Base-by-base conservation (phyloP, 2,888 invertebrate species). In the Tetramorium bicarinatum region DNA sequence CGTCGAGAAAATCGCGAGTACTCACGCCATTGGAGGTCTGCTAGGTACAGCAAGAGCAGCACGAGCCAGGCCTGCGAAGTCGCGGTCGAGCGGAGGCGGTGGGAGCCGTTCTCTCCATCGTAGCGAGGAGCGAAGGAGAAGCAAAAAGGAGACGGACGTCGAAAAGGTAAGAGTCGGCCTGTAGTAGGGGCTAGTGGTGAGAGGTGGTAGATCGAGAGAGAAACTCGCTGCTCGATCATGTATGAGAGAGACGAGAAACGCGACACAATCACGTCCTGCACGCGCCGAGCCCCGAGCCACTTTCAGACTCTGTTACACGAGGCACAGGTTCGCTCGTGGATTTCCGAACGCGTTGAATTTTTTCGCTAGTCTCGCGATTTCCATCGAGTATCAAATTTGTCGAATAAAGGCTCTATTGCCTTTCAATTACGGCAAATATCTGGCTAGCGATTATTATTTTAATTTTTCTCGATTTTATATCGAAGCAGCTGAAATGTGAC, bases 221-320 rank as follows among this genome's bases (percentile, higher is more conserved):
- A 80, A 52, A 69, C 77, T 38, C 41, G 62, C 62, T 44, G 64
- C 71, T 29, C 67, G 44, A 61, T 71, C 69, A 77, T 13, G 71
- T 44, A 49, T 11, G 71, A 80, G 80, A 74, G 85, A 89, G 75
- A 59, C 54, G 59, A 54, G 67, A 84, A 29, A 77, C 86, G 93
- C 93, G 93, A 93, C 93, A 94, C 94, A 94, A 94, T 94, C 94
- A 93, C 94, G 94, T 93, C 93, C 93, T 94, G 94, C 94, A 94
- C 94, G 94, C 94, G 94, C 94, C 94, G 94, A 90, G 94, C 93
- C 93, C 91, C 93, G 92, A 93, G 94, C 93, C 92, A 93, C 92
- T 93, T 92, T 89, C 87, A 91, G 93, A 81, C 93, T 71, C 87
- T 89, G 93, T 91, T 94, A 93, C 94, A 94, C 93, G 94, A 93